Evolutionary conservation across 2,888 invertebrate species (phyloP).

Genomic region (Hoplodrina ambigua): DNA sequence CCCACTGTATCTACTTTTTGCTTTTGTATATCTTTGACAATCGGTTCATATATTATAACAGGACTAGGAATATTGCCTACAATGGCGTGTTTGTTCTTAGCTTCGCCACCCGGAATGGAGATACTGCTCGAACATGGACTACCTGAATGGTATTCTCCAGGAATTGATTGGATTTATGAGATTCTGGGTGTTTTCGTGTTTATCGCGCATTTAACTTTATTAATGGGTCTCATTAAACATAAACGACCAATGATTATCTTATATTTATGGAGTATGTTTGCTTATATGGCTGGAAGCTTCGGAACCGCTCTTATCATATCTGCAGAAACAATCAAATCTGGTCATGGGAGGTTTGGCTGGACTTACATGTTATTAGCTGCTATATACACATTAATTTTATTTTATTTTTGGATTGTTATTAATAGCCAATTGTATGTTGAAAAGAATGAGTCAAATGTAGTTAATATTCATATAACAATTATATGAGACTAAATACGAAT

Average conservation of each 20-base stretch:
- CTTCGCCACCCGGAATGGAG: slow-evolving; percentile 50
- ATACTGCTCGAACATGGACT: slow-evolving; percentile 60
- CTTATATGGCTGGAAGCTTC: slow-evolving; percentile 62
- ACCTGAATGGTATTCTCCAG: slow-evolving; percentile 46
- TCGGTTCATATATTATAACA: slow-evolving; percentile 64
- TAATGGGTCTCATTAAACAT: slow-evolving; percentile 49
- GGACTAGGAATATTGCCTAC: slow-evolving; percentile 67
- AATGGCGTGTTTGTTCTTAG: slow-evolving; percentile 57
- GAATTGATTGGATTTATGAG: slow-evolving; percentile 55
- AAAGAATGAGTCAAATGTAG: slow-evolving; percentile 64
- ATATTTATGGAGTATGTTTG: slow-evolving; percentile 61
- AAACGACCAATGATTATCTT: slow-evolving; percentile 50
- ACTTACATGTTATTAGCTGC: slow-evolving; percentile 53
- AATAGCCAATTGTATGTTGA: slow-evolving; percentile 61
- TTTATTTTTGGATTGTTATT: slow-evolving; percentile 72
- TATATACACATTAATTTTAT: slow-evolving; percentile 54
- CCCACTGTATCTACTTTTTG: slow-evolving; percentile 63
- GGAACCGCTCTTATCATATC: slow-evolving; percentile 57
- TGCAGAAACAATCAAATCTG: slow-evolving; percentile 52
- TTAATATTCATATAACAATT: slow-evolving; percentile 68
- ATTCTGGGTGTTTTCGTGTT: slow-evolving; percentile 59
- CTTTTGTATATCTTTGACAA: slow-evolving; percentile 59
- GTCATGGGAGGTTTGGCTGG: slow-evolving; percentile 56
- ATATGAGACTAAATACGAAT: slow-evolving; percentile 33
- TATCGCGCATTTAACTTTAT: slow-evolving; percentile 60